These are phyloP conservation scores for Erynnis tages DNA, from an alignment of 2,888 invertebrate species.

Conservation along the genomic window DNA sequence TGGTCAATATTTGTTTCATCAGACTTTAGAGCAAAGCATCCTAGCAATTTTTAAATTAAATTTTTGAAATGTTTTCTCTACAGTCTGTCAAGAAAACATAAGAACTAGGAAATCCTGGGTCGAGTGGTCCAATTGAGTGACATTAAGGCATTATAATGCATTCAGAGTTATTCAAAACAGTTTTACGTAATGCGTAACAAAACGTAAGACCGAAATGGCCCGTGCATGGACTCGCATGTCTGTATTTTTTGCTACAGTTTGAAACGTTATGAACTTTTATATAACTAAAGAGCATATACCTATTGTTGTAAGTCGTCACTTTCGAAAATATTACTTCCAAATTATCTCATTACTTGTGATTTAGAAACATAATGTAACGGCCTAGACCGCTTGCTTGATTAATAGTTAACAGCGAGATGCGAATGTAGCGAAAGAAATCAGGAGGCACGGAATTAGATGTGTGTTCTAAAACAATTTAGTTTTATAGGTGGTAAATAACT, in stretches of 20 bases:
- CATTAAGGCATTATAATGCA: neutral
- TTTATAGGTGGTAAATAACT: too few relatives aligned
- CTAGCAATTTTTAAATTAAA: too few relatives aligned
- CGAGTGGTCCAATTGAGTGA: too few relatives aligned
- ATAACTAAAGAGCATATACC: conserved; percentile 1
- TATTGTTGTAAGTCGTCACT: conserved; percentile 17
- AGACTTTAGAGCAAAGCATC: too few relatives aligned
- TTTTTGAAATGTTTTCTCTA: too few relatives aligned
- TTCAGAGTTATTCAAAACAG: conserved; percentile 2
- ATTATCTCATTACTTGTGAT: conserved; percentile 11
- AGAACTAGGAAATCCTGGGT: too few relatives aligned
- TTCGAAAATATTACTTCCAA: conserved; percentile 17
- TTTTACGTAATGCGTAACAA: conserved; percentile 11
- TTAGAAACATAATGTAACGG: conserved; percentile 10
- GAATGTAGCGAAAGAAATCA: neutral
- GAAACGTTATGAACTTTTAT: too few relatives aligned
- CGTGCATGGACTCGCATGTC: neutral
- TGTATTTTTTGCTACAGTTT: neutral
- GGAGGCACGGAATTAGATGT: too few relatives aligned
- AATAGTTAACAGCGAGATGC: neutral
- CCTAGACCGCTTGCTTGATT: neutral
- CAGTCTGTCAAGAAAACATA: too few relatives aligned
- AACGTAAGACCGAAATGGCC: neutral
- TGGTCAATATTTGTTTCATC: too few relatives aligned
- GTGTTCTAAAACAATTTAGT: too few relatives aligned